A percentile compares a stretch with the other conserved stretches of the same genome.
phyloP scores from a whole-genome alignment of 1,140 invertebrate species.

The Ditylenchus dipsaci region DNA sequence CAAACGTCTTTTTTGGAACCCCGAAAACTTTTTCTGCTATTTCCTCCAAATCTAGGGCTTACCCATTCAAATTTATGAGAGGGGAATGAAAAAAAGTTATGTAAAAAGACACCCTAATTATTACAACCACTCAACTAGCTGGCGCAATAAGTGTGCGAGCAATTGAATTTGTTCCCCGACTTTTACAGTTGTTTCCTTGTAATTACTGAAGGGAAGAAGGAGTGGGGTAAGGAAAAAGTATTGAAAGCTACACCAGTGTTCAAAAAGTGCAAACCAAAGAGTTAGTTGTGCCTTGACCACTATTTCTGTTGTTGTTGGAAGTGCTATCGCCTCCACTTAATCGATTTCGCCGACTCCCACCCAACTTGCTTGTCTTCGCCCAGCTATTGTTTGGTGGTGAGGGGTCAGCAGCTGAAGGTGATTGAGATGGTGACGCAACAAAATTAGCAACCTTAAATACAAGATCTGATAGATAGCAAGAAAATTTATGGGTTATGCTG shows the following conservation, averaged over 20 bases:
- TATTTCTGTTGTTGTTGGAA: neutral
- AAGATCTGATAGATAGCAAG: neutral
- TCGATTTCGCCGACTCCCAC: neutral
- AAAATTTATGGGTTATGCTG: neutral
- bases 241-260: neutral
- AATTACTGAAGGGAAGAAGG: neutral
- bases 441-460: neutral
- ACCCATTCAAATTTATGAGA: too few relatives aligned
- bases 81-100: too few relatives aligned
- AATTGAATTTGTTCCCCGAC: too few relatives aligned
- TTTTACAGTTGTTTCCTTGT: neutral
- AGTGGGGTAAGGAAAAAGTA: neutral
- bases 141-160: too few relatives aligned
- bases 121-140: too few relatives aligned
- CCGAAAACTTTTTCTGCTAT: too few relatives aligned
- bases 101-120: too few relatives aligned
- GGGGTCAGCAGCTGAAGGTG: neutral
- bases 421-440: neutral
- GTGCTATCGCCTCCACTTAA: neutral
- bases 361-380: too few relatives aligned
- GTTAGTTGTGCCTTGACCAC: neutral
- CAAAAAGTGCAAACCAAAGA: constrained; percentile 3
- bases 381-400: neutral
- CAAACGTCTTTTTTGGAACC: too few relatives aligned
- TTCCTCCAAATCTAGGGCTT: too few relatives aligned